phyloP scores from a whole-genome alignment of 92 coral and sea anemone species.

The Desmophyllum pertusum region DNA sequence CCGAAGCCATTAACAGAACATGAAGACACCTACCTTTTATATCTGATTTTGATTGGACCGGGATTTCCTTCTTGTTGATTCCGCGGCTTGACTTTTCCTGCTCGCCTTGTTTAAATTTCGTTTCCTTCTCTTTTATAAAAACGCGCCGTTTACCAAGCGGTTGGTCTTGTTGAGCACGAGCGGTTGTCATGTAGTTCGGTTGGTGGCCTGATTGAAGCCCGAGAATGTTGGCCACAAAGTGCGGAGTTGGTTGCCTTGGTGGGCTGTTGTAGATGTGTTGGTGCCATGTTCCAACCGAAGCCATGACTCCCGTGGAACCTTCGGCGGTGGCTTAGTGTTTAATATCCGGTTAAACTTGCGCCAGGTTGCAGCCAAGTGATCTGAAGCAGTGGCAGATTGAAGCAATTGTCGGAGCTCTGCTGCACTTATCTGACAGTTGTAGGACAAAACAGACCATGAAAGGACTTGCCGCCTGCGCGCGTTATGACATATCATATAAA shows the following conservation, averaged over 20 bases:
- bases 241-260: conserved; percentile 93
- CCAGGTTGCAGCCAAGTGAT: conserved; percentile 41
- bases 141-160: conserved; percentile 29
- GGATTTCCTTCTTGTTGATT: conserved; percentile 25
- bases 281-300: conserved; percentile 92
- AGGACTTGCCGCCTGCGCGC: conserved; percentile 77
- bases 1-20: conserved; percentile 56
- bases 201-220: conserved; percentile 82
- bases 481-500: conserved; percentile 96
- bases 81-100: background rate
- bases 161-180: conserved; percentile 28
- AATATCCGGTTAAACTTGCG: conserved; percentile 12
- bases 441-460: conserved; percentile 77
- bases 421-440: conserved; percentile 68
- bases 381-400: conserved; percentile 45
- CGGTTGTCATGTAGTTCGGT: conserved; percentile 43
- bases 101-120: conserved; percentile 20
- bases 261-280: conserved; percentile 89
- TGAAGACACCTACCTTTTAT: conserved; percentile 44
- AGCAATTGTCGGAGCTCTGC: conserved; percentile 45
- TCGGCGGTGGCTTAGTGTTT: conserved; percentile 9
- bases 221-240: conserved; percentile 93
- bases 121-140: conserved; percentile 18
- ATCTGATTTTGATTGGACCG: conserved; percentile 45
- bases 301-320: conserved; percentile 24